Base-by-base conservation (phyloP, 2,888 invertebrate species). In the Limnephilus rhombicus region DNA sequence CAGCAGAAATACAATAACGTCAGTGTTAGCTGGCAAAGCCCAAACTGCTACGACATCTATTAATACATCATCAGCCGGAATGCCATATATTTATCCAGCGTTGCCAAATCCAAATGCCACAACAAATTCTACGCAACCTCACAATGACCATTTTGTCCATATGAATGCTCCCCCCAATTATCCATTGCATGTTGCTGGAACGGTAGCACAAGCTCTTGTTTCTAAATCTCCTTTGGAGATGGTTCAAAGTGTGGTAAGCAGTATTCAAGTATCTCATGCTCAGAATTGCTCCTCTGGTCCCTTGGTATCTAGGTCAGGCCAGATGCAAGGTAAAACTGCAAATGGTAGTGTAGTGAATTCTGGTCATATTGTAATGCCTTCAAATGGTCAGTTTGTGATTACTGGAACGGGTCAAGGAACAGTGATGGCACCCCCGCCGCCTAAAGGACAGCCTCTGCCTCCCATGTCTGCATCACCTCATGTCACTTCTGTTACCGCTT, bases 1-100 rank as follows among this genome's bases (percentile, higher is more conserved):
- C 3, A 98, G 98, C 80, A 97, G 98, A 94, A 98, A 98, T 94
- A 98, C 98, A 0, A 98, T 98, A 34, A 98, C 98, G 0, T 98
- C 97, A 0, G 98, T 98, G 2, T 95, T 98, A 93, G 98, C 98
- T 3, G 98, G 98, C 4, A 96, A 97, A 94, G 97, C 98, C 0
- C 97, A 97, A 94, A 98, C 98, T 0, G 97, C 97, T 0, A 98
- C 98, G 0, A 98, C 98, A 0, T 97, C 98, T 0, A 97, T 98
- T 45, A 98, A 97, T 94, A 97, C 97, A 49, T 96, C 97, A 68
- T 45, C 92, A 5, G 93, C 94, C 88, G 49, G 92, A 91, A 93
- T 92, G 90, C 93, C 91, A 91, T 93, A 93, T 41, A 89, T 92
- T 45, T 93, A 93, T 91, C 92, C 93, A n/a, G 80, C 68, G 4